Conservation (phyloP, 30 jellyfish, hydroid and myxozoan species). For the Turritopsis rubra region DNA sequence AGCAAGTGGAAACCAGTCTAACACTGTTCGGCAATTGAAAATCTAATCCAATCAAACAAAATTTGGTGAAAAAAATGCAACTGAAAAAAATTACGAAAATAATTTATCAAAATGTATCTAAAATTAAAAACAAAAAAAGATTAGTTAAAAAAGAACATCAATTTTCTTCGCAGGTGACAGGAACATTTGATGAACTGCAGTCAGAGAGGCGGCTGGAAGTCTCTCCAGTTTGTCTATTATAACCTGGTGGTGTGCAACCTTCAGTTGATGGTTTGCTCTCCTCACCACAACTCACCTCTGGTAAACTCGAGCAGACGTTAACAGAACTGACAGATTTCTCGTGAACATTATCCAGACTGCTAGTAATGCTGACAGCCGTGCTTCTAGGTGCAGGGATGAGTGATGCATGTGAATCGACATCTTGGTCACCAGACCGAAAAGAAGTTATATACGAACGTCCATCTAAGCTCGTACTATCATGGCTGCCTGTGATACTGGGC, state of each 20-base stretch:
- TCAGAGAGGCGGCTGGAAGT: neutral
- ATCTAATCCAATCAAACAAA: neutral
- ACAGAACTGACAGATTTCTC: conserved; percentile 46
- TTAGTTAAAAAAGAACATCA: neutral
- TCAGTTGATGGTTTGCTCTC: neutral
- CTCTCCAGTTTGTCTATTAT: neutral
- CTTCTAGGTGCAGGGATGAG: conserved; percentile 94
- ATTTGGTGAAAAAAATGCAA: neutral
- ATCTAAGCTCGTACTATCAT: conserved; percentile 90
- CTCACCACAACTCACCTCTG: conserved; percentile 43
- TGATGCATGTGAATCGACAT: conserved; percentile 93
- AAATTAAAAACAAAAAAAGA: neutral
- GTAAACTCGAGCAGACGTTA: conserved; percentile 62
- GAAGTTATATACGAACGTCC: conserved; percentile 84
- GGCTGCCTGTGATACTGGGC: conserved; percentile 93
- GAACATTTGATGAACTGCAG: neutral
- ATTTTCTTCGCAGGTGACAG: neutral
- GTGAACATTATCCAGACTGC: conserved; percentile 86
- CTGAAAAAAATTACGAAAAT: neutral
- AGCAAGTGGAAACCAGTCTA: neutral
- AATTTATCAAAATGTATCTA: neutral
- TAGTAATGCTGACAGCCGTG: conserved; percentile 91
- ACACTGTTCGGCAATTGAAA: neutral
- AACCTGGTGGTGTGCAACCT: neutral
- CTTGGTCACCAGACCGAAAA: conserved; percentile 81